Percentiles rank a stretch among this genome's conserved stretches.
These are phyloP conservation scores for Dasyprocta punctata DNA, from an alignment of 2,113 vertebrate species.

Conservation along the genomic window DNA sequence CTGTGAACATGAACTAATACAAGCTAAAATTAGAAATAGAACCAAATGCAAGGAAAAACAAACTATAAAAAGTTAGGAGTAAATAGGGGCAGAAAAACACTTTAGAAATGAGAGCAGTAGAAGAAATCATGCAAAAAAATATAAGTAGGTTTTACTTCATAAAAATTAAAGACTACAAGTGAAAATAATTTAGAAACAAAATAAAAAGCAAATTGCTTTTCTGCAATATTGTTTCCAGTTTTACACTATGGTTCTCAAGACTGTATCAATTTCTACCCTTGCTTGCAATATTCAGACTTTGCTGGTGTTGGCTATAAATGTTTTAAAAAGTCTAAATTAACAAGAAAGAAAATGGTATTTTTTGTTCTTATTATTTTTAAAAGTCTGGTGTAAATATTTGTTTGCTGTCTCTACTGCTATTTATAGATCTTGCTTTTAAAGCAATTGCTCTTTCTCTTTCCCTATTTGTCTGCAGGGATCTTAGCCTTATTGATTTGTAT, in stretches of 20 bases:
- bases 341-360: not conserved
- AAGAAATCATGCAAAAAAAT: constrained; percentile 11
- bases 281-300: not conserved
- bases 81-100: not conserved
- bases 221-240: not conserved
- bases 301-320: not conserved
- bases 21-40: not conserved
- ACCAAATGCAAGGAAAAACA: not conserved
- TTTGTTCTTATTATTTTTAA: constrained; percentile 41
- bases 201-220: constrained; percentile 28
- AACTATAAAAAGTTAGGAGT: not conserved
- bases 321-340: not conserved
- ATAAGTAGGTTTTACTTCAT: not conserved
- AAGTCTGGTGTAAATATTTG: not conserved
- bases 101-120: constrained; percentile 18
- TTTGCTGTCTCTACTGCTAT: not conserved
- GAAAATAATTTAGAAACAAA: constrained; percentile 34
- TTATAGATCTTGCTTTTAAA: constrained; percentile 25
- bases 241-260: not conserved
- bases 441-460: not conserved
- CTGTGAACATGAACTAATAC: not conserved
- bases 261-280: not conserved
- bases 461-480: not conserved
- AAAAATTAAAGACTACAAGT: not conserved
- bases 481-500: constrained; percentile 51